Evolutionary conservation across 2,113 vertebrate genomes (phyloP).

Genomic region (Chelonoidis abingdonii): DNA sequence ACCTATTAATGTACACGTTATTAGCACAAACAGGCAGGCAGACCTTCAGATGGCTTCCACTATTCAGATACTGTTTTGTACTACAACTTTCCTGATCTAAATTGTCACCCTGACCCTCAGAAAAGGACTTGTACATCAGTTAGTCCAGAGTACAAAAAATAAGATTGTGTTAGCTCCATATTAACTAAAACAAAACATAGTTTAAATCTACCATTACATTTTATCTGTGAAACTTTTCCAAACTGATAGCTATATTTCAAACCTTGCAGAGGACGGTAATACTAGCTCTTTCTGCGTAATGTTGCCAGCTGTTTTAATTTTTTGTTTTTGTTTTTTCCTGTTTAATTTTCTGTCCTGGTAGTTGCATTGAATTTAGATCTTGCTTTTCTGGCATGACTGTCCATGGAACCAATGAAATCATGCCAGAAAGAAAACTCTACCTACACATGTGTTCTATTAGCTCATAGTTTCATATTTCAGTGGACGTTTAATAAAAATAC

Average conservation of each 20-base stretch:
- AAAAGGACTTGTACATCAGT: background rate
- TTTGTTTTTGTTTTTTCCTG: background rate
- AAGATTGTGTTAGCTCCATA: background rate
- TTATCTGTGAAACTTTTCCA: background rate
- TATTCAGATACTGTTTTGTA: background rate
- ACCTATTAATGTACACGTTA: rapidly evolving
- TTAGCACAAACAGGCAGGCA: background rate
- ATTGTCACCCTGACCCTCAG: rapidly evolving
- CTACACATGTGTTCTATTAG: conserved; percentile 73
- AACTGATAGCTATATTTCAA: background rate
- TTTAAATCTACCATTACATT: rapidly evolving
- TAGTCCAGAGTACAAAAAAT: background rate
- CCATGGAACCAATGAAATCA: conserved; percentile 28
- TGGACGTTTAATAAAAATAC: conserved; percentile 68
- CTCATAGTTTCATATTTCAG: conserved; percentile 40
- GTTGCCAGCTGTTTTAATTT: background rate
- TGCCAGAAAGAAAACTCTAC: conserved; percentile 45
- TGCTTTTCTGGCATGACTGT: conserved; percentile 60
- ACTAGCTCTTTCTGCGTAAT: background rate
- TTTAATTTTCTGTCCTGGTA: conserved; percentile 27
- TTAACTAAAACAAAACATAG: background rate
- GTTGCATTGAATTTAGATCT: conserved; percentile 28
- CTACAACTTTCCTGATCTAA: background rate
- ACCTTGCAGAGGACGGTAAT: background rate
- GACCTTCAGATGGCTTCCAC: rapidly evolving